phyloP scores from a whole-genome alignment of 2,113 vertebrate genomes.

The Lontra canadensis region DNA sequence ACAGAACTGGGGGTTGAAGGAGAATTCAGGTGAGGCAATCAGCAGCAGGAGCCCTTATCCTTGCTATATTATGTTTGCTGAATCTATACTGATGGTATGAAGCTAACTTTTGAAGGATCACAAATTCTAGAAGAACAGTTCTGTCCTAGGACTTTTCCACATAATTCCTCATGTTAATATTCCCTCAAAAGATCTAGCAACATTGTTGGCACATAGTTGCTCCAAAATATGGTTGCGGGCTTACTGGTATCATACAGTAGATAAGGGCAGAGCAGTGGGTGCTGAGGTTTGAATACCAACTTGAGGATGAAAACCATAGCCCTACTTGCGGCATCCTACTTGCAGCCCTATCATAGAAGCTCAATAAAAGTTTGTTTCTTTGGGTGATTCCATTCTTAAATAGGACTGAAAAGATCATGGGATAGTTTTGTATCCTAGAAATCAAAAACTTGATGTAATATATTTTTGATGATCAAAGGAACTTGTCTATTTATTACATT shows the following conservation, averaged over 20 bases:
- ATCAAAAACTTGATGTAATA: slow-evolving; percentile 37
- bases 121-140: not conserved
- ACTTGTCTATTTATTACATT: slow-evolving; percentile 27
- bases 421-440: not conserved
- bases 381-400: not conserved
- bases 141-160: not conserved
- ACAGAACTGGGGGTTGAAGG: not conserved
- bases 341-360: not conserved
- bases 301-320: not conserved
- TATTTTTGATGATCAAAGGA: not conserved
- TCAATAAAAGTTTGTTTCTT: slow-evolving; percentile 29
- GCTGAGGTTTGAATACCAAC: not conserved
- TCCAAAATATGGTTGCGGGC: not conserved
- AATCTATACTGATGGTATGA: not conserved
- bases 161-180: not conserved
- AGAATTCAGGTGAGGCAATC: not conserved
- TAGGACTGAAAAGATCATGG: slow-evolving; percentile 47
- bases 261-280: not conserved
- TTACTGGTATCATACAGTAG: not conserved
- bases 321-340: not conserved
- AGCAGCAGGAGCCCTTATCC: too few relatives aligned
- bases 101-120: not conserved
- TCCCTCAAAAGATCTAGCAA: not conserved
- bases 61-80: accelerated
- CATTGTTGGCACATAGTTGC: not conserved